Base-by-base conservation (phyloP, 2,888 invertebrate species). In the Catocala fraxini region DNA sequence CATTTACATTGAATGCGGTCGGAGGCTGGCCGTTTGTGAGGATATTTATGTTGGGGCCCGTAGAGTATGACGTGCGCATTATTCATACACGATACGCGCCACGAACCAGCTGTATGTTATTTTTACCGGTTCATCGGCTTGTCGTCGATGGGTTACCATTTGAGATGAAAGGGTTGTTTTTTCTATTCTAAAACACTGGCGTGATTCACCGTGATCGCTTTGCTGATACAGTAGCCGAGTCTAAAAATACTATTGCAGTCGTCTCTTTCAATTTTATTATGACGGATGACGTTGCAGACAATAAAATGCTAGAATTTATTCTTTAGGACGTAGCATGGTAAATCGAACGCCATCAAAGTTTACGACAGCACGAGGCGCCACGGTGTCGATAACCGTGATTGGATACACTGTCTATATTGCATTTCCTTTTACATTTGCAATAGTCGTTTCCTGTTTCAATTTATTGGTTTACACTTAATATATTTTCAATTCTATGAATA, bases 1-100 rank as follows among this genome's bases (percentile, higher is more conserved):
- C 90, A 94, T 94, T 94, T 92, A 93, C 93, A 94, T 94, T 94
- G 91, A 94, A 93, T 93, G 91, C 90, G 89, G 87, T 89, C 86
- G 90, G 91, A 89, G 92, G 91, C 92, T 89, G 90, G 88, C 84
- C 85, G 89, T 85, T 90, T 86, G 85, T 87, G 81, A 84, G 80
- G 91, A 92, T 93, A 93, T 93, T 94, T 93, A 94, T 94, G 92
- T 92, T 86, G 86, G 87, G 91, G 85, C 89, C 86, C 88, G 88
- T 83, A 75, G 85, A 83, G 89, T 92, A 93, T 93, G 93, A 94
- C 93, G 91, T 82, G 86, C 83, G 85, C 90, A 93, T 94, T 92
- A 94, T 93, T 94, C 93, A 93, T 93, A 92, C 85, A 86, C 85
- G 84, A 88, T 85, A 87, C 88, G 83, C 83, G 84, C 80, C 73